Percentiles rank a stretch among this genome's conserved stretches.
These are phyloP conservation scores for Drosophila fungiperda DNA, from an alignment of 2,888 invertebrate species.

Conservation along the genomic window DNA sequence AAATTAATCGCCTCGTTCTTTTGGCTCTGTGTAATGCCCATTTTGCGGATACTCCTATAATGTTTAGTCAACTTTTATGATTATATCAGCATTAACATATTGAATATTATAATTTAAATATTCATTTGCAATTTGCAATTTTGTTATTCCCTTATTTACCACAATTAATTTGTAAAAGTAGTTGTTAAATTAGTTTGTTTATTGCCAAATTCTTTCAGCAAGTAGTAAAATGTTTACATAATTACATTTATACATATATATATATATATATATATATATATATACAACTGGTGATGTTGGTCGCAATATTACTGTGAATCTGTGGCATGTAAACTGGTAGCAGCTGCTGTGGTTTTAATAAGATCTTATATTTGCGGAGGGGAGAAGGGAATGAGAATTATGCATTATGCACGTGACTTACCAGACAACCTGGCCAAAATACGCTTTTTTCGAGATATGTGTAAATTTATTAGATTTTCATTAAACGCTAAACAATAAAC, in stretches of 20 bases:
- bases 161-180: not conserved
- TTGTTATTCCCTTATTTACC: conserved; percentile 18
- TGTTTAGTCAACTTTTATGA: conserved; percentile 26
- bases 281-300: not conserved
- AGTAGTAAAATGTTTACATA: not conserved
- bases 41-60: not conserved
- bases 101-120: conserved; percentile 23
- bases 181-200: not conserved
- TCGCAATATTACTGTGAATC: too few species aligned
- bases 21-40: conserved; percentile 19
- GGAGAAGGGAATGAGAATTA: conserved; percentile 48
- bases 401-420: conserved; percentile 75
- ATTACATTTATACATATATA: not conserved
- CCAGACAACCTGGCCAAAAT: conserved; percentile 16
- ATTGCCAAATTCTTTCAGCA: not conserved
- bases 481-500: conserved; percentile 57
- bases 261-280: not conserved
- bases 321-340: conserved; percentile 10
- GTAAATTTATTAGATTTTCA: conserved; percentile 76
- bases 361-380: not conserved
- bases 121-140: conserved; percentile 7
- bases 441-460: conserved; percentile 48
- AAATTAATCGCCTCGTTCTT: not conserved
- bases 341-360: conserved; percentile 18
- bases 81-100: conserved; percentile 27